A percentile compares a stretch with the other conserved stretches of the same genome.
Conservation (phyloP, 2,797 vertebrate genomes). For the Ctenosaura bakeri region DNA sequence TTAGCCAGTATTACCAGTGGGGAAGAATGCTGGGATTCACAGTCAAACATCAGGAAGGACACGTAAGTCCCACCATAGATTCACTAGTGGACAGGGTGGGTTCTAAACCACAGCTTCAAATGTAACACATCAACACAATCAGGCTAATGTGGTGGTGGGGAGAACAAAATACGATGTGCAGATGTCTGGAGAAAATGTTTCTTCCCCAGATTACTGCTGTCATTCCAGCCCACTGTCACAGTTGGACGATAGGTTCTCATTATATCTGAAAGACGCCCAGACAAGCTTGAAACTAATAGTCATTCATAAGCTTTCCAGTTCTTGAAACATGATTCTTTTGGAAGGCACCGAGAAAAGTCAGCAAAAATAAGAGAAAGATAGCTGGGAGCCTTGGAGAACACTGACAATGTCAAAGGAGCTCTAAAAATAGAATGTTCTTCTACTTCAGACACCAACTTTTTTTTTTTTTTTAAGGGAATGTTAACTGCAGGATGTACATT, state of each 20-base stretch:
- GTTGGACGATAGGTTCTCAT: constrained; percentile 31
- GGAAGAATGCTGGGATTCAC: background rate
- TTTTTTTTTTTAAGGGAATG: constrained; percentile 29
- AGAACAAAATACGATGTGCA: background rate
- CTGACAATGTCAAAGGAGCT: constrained; percentile 41
- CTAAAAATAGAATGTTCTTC: constrained; percentile 45
- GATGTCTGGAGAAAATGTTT: constrained; percentile 11
- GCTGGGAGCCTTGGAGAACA: constrained; percentile 20
- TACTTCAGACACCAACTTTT: constrained; percentile 1
- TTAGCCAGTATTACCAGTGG: too few relatives aligned
- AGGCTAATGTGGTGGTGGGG: background rate
- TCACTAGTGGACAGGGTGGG: background rate
- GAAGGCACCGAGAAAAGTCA: constrained; percentile 24
- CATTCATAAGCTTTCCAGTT: constrained; percentile 19
- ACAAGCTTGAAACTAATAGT: constrained; percentile 17
- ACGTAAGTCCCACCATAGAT: background rate
- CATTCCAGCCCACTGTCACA: constrained; percentile 29
- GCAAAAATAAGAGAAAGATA: constrained; percentile 6
- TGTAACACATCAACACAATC: background rate
- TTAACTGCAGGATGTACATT: background rate
- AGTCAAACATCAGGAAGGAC: too few relatives aligned
- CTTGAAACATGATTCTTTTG: constrained; percentile 40
- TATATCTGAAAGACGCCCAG: constrained; percentile 36
- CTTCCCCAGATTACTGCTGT: background rate
- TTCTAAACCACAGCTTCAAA: background rate